Evolutionary conservation across 2,797 vertebrate genomes (phyloP).

Genomic region (Craterocephalus amniculus): DNA sequence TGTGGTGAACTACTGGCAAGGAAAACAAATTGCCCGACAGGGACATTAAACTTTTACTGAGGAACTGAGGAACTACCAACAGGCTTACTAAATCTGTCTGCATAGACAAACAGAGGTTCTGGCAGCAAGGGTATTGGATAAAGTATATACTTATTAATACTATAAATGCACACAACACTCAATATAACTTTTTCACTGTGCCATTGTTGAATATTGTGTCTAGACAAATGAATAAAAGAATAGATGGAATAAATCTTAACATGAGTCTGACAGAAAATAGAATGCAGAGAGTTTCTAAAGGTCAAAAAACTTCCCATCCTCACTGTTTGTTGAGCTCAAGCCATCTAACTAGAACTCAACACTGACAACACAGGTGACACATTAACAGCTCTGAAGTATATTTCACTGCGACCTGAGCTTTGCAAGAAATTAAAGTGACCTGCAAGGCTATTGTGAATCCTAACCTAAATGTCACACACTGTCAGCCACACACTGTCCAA

Average conservation of each 20-base stretch:
- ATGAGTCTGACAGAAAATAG: neutral
- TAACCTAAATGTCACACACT: slow-evolving; percentile 51
- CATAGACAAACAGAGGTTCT: neutral
- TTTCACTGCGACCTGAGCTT: slow-evolving; percentile 46
- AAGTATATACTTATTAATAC: neutral
- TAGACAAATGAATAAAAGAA: neutral
- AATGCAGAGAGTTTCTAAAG: neutral
- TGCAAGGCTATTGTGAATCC: slow-evolving; percentile 49
- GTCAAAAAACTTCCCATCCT: neutral
- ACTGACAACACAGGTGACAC: slow-evolving; percentile 44
- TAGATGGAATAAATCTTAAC: neutral
- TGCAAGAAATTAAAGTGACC: slow-evolving; percentile 65
- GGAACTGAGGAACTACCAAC: neutral
- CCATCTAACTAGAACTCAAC: slow-evolving; percentile 40
- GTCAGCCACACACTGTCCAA: slow-evolving; percentile 50
- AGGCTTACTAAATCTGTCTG: neutral
- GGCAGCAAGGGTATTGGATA: neutral
- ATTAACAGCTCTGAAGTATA: slow-evolving; percentile 53
- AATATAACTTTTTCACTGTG: neutral
- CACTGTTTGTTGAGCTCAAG: slow-evolving; percentile 32
- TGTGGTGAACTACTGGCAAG: neutral
- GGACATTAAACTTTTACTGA: neutral
- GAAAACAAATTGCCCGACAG: neutral
- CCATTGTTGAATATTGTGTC: neutral
- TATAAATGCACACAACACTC: neutral